phyloP scores from a whole-genome alignment of 2,888 invertebrate genomes.

The Stenichneumon culpator region DNA sequence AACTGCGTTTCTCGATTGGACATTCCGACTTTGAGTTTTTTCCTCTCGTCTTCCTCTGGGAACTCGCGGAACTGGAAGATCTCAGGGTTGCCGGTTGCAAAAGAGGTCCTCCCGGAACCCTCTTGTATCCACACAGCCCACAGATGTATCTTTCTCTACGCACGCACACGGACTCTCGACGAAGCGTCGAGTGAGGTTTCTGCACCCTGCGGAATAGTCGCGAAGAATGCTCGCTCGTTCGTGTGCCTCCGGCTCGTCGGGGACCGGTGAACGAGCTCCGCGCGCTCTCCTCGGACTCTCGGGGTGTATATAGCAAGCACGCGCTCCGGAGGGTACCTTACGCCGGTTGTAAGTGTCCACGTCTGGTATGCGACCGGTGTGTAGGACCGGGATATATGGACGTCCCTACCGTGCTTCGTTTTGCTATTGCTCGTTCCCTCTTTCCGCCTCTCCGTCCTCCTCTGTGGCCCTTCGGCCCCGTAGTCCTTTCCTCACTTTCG shows the following conservation, averaged over 20 bases:
- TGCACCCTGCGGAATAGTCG: conserved; percentile 59
- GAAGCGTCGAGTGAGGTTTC: conserved; percentile 44
- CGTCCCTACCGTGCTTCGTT: conserved; percentile 73
- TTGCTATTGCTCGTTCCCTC: conserved; percentile 52
- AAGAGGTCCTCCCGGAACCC: conserved; percentile 66
- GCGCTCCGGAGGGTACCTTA: conserved; percentile 69
- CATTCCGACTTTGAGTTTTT: conserved; percentile 34
- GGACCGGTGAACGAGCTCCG: conserved; percentile 19
- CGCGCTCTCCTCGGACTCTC: conserved; percentile 31
- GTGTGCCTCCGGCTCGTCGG: conserved; percentile 37
- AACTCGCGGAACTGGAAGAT: conserved; percentile 57
- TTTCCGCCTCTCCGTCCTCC: conserved; percentile 53
- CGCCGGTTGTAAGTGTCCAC: conserved; percentile 79
- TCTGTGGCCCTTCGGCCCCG: conserved; percentile 32
- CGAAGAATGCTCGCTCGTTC: conserved; percentile 51
- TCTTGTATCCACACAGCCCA: conserved; percentile 37
- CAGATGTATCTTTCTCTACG: conserved; percentile 36
- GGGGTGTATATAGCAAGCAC: conserved; percentile 36
- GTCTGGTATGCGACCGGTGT: conserved; percentile 79
- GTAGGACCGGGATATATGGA: conserved; percentile 78
- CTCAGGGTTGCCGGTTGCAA: conserved; percentile 58
- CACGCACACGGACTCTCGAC: conserved; percentile 27
- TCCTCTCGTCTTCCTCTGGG: conserved; percentile 44
- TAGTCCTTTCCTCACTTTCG: conserved; percentile 56
- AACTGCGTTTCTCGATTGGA: conserved; percentile 43